Conservation (phyloP, 2,113 vertebrate species). For the Delphinapterus leucas region DNA sequence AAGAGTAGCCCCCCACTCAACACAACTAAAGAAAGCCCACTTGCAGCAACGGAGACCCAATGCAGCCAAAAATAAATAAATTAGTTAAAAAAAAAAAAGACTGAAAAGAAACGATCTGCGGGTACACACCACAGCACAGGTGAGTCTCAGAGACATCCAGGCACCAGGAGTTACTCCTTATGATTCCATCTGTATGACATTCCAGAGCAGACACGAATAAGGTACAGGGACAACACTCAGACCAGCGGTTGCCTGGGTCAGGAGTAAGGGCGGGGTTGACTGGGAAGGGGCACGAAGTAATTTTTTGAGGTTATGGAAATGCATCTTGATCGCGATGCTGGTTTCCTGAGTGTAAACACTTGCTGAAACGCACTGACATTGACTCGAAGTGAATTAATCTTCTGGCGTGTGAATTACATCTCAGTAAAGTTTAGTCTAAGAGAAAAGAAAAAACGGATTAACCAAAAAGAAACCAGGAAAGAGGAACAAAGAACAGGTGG, state of each 20-base stretch:
- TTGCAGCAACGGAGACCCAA: too few species aligned
- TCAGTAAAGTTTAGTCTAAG: neutral
- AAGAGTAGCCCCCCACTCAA: too few species aligned
- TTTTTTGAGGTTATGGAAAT: neutral
- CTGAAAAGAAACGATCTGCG: neutral
- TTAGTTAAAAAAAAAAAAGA: too few species aligned
- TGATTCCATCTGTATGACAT: neutral
- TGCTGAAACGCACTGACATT: neutral
- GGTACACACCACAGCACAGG: accelerated
- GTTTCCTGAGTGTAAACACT: neutral
- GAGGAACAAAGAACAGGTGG: neutral
- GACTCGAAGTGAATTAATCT: neutral
- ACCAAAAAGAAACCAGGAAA: neutral
- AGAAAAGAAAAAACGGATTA: neutral
- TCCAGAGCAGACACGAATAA: neutral
- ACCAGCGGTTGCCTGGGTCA: neutral
- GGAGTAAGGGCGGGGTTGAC: neutral
- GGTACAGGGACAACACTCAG: neutral
- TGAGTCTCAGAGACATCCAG: neutral
- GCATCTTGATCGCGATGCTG: neutral
- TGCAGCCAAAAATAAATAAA: too few species aligned
- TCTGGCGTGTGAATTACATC: neutral
- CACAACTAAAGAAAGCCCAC: too few species aligned
- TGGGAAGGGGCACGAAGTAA: accelerated
- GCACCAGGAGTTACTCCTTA: too few species aligned